Evolutionary conservation across 2,113 vertebrate species (phyloP).

Genomic region (Tragelaphus imberbis): DNA sequence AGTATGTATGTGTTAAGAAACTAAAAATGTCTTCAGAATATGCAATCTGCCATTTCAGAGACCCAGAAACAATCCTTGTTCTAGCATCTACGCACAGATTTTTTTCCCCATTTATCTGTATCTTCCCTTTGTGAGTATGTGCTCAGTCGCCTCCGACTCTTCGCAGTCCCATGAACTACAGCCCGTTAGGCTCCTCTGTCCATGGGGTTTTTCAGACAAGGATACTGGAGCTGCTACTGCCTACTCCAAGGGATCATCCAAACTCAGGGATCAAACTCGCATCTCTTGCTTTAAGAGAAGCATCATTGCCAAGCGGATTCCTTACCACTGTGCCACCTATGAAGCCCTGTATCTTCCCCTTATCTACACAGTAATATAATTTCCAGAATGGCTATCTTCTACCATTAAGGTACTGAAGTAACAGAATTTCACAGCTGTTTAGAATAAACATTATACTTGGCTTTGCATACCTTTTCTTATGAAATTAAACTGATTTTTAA

Average conservation of each 20-base stretch:
- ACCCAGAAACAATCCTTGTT: not conserved
- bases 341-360: not conserved
- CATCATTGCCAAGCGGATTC: not conserved
- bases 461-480: not conserved
- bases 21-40: not conserved
- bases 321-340: not conserved
- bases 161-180: not conserved
- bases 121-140: not conserved
- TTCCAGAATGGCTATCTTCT: not conserved
- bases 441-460: not conserved
- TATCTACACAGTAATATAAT: not conserved
- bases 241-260: not conserved
- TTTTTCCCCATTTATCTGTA: not conserved
- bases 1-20: not conserved
- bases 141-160: not conserved
- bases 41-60: not conserved
- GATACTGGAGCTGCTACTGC: not conserved
- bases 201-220: not conserved
- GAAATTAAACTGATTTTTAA: not conserved
- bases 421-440: conserved; percentile 17
- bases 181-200: not conserved
- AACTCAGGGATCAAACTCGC: not conserved
- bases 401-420: not conserved
- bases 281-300: not conserved
- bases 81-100: not conserved